Evolutionary conservation across 2,888 invertebrate genomes (phyloP).

Genomic region (Rhorus exstirpatorius): DNA sequence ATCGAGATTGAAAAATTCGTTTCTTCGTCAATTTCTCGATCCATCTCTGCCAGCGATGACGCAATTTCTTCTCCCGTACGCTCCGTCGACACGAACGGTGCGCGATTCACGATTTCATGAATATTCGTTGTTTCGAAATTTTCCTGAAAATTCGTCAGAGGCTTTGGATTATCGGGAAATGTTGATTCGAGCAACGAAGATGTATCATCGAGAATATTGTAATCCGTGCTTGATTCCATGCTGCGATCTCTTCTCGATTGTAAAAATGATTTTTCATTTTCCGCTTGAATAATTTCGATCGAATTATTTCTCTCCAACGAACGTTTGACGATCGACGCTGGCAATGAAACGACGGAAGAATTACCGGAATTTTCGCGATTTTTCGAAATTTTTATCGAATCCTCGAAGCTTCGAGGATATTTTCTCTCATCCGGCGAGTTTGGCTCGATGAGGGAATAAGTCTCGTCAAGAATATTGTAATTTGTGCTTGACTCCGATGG

Average conservation of each 20-base stretch:
- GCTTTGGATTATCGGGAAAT: slow-evolving; percentile 27
- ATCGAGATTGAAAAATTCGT: background rate
- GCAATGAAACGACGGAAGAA: background rate
- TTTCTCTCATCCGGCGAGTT: slow-evolving; percentile 40
- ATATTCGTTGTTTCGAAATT: background rate
- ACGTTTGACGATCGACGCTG: background rate
- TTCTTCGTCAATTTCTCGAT: background rate
- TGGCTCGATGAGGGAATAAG: slow-evolving; percentile 74
- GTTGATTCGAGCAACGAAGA: slow-evolving; percentile 72
- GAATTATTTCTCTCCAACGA: slow-evolving; percentile 1
- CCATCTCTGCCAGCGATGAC: too few relatives aligned
- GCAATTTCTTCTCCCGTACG: background rate
- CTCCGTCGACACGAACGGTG: background rate
- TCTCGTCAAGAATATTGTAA: slow-evolving; percentile 80
- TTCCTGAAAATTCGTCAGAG: background rate
- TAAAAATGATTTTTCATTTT: slow-evolving; percentile 2
- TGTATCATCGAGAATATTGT: slow-evolving; percentile 82
- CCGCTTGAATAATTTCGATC: slow-evolving; percentile 24
- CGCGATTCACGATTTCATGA: background rate
- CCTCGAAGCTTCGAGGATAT: background rate
- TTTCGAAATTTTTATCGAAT: background rate
- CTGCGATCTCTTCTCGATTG: slow-evolving; percentile 3
- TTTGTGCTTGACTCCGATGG: slow-evolving; percentile 80
- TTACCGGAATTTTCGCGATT: background rate
- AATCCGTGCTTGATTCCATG: slow-evolving; percentile 81